These are phyloP conservation scores for Clytia hemisphaerica DNA, from an alignment of 30 jellyfish, hydroid and myxozoan genomes.

Conservation along the genomic window DNA sequence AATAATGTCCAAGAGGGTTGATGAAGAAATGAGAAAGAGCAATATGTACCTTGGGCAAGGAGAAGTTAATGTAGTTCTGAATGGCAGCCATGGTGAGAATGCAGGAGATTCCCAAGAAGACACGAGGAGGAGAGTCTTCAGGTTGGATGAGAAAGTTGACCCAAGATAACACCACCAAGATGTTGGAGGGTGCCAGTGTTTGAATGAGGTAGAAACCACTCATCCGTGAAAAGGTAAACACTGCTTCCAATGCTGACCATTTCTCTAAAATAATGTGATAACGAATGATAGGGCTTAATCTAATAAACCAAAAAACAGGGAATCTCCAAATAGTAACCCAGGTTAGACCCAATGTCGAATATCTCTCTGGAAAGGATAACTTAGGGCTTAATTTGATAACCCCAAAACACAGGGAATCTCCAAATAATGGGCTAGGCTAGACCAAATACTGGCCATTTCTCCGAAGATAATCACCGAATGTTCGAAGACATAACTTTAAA, in stretches of 20 bases:
- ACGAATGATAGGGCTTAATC: not conserved
- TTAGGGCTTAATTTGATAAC: too few species aligned
- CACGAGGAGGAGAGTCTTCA: conserved; percentile 78
- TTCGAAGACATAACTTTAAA: too few species aligned
- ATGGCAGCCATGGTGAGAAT: conserved; percentile 89
- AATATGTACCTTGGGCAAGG: conserved; percentile 76
- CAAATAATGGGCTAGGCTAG: too few species aligned
- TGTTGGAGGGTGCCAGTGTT: conserved; percentile 68
- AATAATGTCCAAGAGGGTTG: too few species aligned
- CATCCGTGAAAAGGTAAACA: conserved; percentile 44
- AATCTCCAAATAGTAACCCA: too few species aligned
- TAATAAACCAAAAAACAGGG: too few species aligned
- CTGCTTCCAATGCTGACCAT: conserved; percentile 66
- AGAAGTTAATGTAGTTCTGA: conserved; percentile 42
- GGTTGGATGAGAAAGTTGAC: conserved; percentile 48
- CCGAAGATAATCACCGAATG: too few species aligned
- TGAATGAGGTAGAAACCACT: conserved; percentile 61
- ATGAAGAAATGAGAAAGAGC: too few species aligned
- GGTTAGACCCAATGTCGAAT: too few species aligned
- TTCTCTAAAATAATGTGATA: conserved; percentile 32
- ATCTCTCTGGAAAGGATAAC: too few species aligned
- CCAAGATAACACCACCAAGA: conserved; percentile 74
- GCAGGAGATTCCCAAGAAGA: conserved; percentile 70
- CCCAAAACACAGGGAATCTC: too few species aligned
- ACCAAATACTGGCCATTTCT: too few species aligned